Evolutionary conservation across 2,888 invertebrate species (phyloP), one percentile per base, ranked within the genome.

Genomic region (Eilema sororculum): DNA sequence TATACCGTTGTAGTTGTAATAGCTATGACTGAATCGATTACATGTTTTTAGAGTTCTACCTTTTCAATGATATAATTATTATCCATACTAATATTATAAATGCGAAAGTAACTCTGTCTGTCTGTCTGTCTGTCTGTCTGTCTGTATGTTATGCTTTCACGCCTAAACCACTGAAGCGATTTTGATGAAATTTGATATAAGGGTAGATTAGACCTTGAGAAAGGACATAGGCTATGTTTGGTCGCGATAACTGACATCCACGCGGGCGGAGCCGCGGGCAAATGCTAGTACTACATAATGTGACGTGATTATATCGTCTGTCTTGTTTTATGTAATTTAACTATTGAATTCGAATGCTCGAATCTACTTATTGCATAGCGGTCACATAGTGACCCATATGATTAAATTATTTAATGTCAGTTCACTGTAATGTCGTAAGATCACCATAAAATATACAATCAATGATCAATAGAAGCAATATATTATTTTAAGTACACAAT

Each of bases 401-500:
- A 52, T n/a, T 52, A 52, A 52, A 52, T 9, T 20, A 52, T 52
- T 52, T 52, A n/a, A 52, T 52, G 20, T 52, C 52, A 52, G 3
- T n/a, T 20, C 46, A 46, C 28, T 59, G 22, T 59, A 16, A 59
- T 30, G 13, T 28, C 59, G 6, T 62, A 61, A 52, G 6, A 33
- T 28, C 46, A 5, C 6, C 33, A 37, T 62, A 33, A 30, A 62
- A 56, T 33, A n/a, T n/a, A n/a, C 37, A 68, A 57, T 52, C 28
- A 56, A 62, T 5, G 52, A 20, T 33, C 30, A 62, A 41, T 28
- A 13, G 72, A 69, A 68, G 46, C 62, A 75, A 73, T 79, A 77
- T 64, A 70, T 76, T 69, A 73, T 73, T 69, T 70, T 70, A 70
- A 75, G 65, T 58, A 71, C 73, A 76, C 80, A 69, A 78, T 75